A percentile compares a stretch with the other conserved stretches of the same genome.
These are phyloP conservation scores for Lerista edwardsae DNA, from an alignment of 2,797 vertebrate genomes.

Conservation along the genomic window DNA sequence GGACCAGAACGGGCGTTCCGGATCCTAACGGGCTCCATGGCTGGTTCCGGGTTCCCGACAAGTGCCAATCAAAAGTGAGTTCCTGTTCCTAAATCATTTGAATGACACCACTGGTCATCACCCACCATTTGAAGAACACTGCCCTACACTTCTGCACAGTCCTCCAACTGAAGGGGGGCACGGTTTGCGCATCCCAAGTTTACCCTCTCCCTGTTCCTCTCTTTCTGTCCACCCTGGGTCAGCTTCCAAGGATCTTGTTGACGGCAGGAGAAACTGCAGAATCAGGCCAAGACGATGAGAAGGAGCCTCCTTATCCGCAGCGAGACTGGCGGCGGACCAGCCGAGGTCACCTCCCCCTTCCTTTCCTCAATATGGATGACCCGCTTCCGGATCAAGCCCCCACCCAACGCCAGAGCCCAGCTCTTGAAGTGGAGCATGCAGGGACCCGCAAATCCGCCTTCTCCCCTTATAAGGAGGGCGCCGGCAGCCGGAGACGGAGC, in stretches of 20 bases:
- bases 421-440: conserved; percentile 38
- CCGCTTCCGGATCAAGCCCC: conserved; percentile 47
- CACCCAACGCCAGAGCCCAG: conserved; percentile 43
- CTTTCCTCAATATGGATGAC: conserved; percentile 70
- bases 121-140: too few species aligned
- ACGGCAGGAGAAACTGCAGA: conserved; percentile 53
- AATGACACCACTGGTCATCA: too few species aligned
- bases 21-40: too few species aligned
- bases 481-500: conserved; percentile 67
- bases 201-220: neutral
- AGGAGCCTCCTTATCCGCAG: conserved; percentile 6
- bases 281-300: conserved; percentile 46
- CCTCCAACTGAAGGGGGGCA: too few species aligned
- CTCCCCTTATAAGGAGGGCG: conserved; percentile 54
- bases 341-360: conserved; percentile 59
- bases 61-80: too few species aligned
- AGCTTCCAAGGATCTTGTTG: conserved; percentile 73
- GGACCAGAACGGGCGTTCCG: too few species aligned
- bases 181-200: neutral
- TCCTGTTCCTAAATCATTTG: too few species aligned
- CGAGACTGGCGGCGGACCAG: conserved; percentile 55
- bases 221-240: neutral
- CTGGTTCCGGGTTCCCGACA: too few species aligned
- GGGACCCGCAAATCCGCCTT: conserved; percentile 38
- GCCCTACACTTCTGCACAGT: too few species aligned